Conservation (phyloP, 2,888 invertebrate genomes). For the Caenorhabditis parvicauda region DNA sequence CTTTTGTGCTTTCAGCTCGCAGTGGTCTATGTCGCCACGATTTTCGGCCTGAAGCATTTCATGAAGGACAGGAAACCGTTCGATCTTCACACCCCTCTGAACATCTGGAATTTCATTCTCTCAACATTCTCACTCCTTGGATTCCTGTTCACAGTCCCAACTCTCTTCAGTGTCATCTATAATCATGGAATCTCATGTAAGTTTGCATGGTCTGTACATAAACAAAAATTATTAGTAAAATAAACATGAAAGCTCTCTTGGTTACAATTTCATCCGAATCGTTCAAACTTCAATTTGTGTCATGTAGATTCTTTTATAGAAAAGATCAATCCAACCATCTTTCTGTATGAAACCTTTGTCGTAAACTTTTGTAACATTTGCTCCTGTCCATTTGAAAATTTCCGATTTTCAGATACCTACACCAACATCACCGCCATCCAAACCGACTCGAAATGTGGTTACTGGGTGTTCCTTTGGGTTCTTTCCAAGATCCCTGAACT, state of each 20-base stretch:
- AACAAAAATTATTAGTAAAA: no score
- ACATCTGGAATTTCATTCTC: conserved; percentile 39
- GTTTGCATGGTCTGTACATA: no score
- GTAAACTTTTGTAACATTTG: background rate
- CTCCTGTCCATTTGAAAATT: background rate
- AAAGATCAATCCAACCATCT: no score
- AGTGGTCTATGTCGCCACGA: conserved; percentile 26
- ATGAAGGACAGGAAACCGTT: conserved; percentile 42
- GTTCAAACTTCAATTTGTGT: no score
- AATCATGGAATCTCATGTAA: conserved; percentile 45
- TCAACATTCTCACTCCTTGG: conserved; percentile 32
- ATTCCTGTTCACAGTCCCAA: conserved; percentile 43
- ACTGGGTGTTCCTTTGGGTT: conserved; percentile 58
- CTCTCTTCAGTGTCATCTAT: conserved; percentile 37
- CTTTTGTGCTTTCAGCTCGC: conserved; percentile 16
- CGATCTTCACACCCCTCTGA: conserved; percentile 29
- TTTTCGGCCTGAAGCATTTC: conserved; percentile 34
- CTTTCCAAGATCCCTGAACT: conserved; percentile 58
- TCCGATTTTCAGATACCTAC: conserved; percentile 47
- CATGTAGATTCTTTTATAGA: no score
- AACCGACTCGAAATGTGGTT: conserved; percentile 45
- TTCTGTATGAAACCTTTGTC: no score
- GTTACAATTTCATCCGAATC: no score
- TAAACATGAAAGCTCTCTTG: no score
- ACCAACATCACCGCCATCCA: conserved; percentile 48